Conservation (phyloP, 2,888 invertebrate genomes). For the Drosophila ezoana region DNA sequence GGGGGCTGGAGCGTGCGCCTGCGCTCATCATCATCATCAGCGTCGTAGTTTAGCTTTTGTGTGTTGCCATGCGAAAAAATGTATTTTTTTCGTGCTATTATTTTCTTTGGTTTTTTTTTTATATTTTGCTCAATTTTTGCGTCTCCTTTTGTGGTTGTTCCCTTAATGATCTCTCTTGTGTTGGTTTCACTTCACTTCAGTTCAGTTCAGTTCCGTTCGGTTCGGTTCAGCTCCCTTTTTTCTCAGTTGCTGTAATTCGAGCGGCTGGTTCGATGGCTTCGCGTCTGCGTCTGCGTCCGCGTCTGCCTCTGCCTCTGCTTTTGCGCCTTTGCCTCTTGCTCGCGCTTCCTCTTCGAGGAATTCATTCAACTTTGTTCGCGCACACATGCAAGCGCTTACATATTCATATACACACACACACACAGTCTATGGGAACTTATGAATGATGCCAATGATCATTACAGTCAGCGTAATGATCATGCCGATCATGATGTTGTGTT, state of each 20-base stretch:
- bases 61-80: slow-evolving; percentile 67
- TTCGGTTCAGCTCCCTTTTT: slow-evolving; percentile 3
- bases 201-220: slow-evolving; percentile 1
- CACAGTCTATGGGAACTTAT: slow-evolving; percentile 58
- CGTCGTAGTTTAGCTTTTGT: slow-evolving; percentile 1
- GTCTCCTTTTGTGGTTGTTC: slow-evolving; percentile 38
- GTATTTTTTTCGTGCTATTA: slow-evolving; percentile 25
- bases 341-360: slow-evolving; percentile 40
- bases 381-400: slow-evolving; percentile 20
- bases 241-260: slow-evolving; percentile 39
- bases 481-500: slow-evolving; percentile 24
- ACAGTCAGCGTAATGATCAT: slow-evolving; percentile 10
- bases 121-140: slow-evolving; percentile 26
- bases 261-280: slow-evolving; percentile 41
- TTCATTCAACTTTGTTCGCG: slow-evolving; percentile 59
- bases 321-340: neutral
- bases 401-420: neutral
- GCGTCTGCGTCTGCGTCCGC: slow-evolving; percentile 4
- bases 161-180: slow-evolving; percentile 59
- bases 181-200: slow-evolving; percentile 40
- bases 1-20: neutral
- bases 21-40: slow-evolving; percentile 5
- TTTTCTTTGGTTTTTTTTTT: slow-evolving; percentile 8
- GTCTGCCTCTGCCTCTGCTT: neutral
- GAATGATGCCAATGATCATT: slow-evolving; percentile 62